Conservation (phyloP, 2,113 vertebrate species). For the Hystrix cristata region DNA sequence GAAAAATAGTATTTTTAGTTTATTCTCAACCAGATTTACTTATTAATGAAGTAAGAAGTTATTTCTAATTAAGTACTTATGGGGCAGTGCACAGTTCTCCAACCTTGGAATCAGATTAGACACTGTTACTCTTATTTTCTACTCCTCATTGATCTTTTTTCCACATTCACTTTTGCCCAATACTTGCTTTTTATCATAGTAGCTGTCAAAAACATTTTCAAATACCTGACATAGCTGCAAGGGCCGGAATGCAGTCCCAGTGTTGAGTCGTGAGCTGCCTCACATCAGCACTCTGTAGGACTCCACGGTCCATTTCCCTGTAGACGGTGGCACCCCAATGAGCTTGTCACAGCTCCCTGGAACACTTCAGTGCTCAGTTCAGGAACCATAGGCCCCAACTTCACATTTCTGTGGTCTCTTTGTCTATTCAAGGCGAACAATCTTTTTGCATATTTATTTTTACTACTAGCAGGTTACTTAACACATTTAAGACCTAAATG, state of each 20-base stretch:
- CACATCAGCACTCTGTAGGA: not conserved
- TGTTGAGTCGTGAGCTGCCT: not conserved
- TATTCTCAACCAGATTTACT: not conserved
- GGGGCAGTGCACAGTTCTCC: not conserved
- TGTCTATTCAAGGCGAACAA: not conserved
- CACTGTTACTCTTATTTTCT: not conserved
- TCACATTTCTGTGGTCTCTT: not conserved
- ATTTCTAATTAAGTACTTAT: not conserved
- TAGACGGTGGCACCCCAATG: not conserved
- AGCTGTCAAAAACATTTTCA: not conserved
- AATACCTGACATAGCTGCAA: not conserved
- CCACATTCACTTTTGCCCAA: not conserved
- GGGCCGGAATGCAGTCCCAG: not conserved
- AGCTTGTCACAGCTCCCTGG: not conserved
- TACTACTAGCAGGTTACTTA: not conserved
- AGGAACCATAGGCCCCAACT: not conserved
- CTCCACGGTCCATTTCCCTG: not conserved
- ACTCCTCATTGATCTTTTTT: not conserved
- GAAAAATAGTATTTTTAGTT: not conserved
- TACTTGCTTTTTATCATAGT: not conserved
- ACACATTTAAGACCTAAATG: not conserved
- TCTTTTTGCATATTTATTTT: not conserved
- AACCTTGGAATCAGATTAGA: not conserved
- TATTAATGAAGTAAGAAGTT: not conserved
- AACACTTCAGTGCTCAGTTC: not conserved